Conservation (phyloP, 2,888 invertebrate genomes). For the Cephus pulcher region DNA sequence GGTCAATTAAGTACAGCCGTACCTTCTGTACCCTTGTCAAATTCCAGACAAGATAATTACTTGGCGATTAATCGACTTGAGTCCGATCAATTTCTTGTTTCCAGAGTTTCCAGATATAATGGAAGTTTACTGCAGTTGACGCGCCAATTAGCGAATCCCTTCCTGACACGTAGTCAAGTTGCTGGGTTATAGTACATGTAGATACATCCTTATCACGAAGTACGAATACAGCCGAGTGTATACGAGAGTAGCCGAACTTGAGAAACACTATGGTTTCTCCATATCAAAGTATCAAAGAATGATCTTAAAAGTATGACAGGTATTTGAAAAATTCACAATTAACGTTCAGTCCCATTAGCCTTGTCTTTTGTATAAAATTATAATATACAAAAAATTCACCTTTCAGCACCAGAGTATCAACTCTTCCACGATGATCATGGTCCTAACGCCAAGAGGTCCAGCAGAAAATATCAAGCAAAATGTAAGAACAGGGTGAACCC, state of each 20-base stretch:
- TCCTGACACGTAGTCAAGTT: neutral
- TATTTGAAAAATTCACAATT: no score
- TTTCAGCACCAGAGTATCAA: no score
- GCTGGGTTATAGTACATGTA: neutral
- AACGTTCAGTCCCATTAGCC: no score
- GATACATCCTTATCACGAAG: neutral
- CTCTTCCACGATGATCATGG: no score
- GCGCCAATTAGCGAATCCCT: neutral
- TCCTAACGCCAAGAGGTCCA: neutral
- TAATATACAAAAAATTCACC: no score
- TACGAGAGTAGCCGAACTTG: neutral
- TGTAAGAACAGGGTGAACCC: neutral
- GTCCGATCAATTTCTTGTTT: slow-evolving; percentile 13
- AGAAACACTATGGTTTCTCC: neutral
- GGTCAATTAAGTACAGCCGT: neutral
- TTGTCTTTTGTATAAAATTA: no score
- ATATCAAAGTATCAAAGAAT: no score
- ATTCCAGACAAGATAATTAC: slow-evolving; percentile 28
- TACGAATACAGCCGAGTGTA: neutral
- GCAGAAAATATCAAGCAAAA: neutral
- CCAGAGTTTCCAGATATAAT: slow-evolving; percentile 9
- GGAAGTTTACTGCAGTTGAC: slow-evolving; percentile 2
- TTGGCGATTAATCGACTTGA: slow-evolving; percentile 19
- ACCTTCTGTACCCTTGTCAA: slow-evolving; percentile 23
- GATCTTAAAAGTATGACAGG: no score